Conservation (phyloP, 2,113 vertebrate species). For the Passer montanus region DNA sequence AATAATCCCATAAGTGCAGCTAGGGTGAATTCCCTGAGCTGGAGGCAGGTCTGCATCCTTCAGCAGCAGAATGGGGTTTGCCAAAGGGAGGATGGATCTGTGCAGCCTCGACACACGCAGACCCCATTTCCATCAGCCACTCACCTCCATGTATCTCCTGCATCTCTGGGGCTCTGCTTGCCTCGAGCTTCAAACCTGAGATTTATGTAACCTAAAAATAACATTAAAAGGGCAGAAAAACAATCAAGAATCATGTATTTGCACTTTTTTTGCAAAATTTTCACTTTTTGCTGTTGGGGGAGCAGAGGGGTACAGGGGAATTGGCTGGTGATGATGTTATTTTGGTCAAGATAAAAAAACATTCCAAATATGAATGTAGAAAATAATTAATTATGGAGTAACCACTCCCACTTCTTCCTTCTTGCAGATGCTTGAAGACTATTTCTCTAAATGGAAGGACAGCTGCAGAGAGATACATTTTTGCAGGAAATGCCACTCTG, state of each 20-base stretch:
- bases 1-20: background rate
- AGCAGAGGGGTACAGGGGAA: background rate
- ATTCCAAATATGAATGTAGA: background rate
- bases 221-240: background rate
- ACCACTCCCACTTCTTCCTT: background rate
- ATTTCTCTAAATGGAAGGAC: background rate
- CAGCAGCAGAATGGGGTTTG: background rate
- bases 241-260: background rate
- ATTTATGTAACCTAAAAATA: background rate
- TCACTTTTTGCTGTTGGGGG: background rate
- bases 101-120: rapidly evolving
- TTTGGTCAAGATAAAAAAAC: background rate
- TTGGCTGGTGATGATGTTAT: background rate
- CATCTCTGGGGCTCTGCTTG: background rate
- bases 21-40: background rate
- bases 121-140: background rate
- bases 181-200: background rate
- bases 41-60: background rate
- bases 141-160: background rate
- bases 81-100: background rate
- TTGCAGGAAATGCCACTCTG: background rate
- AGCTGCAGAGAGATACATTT: background rate
- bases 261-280: too few relatives aligned
- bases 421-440: background rate
- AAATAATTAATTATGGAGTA: background rate